Evolutionary conservation across 2,888 invertebrate genomes (phyloP), one percentile per base, ranked within the genome.

Genomic region (Chloromyia formosa): DNA sequence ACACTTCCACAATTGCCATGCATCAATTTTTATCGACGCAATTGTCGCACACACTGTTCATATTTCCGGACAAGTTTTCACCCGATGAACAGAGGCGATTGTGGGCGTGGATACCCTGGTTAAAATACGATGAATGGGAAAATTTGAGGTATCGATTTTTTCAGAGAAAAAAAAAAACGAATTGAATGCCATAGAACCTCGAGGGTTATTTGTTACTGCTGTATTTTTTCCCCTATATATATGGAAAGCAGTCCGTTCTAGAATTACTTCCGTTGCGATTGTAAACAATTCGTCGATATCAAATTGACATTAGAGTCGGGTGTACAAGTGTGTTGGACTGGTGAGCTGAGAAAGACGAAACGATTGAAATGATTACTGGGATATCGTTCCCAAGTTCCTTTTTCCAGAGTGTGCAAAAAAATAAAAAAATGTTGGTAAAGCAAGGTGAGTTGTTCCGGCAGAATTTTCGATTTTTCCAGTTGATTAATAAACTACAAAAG

Each of bases 131-230:
- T 27, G 56, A 56, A 71, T 58, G 42, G 18, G 71, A 71, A 58
- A 66, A 66, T 66, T 66, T 66, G 45, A 66, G 66, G 66, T 66
- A 66, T 66, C 16, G 66, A 66, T 66, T 66, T 66, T 66, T 49
- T 45, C 7, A 4, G 3, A 4, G 7, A 35, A 35, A 4, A 35
- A 49, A 18, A 20, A 56, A 20, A n/a, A 20, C 14, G 16, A 10
- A 49, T 45, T 66, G 49, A 35, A 49, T 49, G 66, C 23, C 16
- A 20, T 16, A 2, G 10, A 10, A 5, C 20, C 18, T 42, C 4
- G 35, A 16, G 16, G 16, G n/a, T n/a, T n/a, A 16, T 64, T 66
- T 66, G 14, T 22, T 66, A 45, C 18, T 49, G 42, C 22, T 49
- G 66, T 4, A 35, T 4, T 4, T 35, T 2, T 35, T 35, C 27